Evolutionary conservation across 2,113 vertebrate species (phyloP), one percentile per base, ranked within the genome.

Genomic region (Zingel zingel): DNA sequence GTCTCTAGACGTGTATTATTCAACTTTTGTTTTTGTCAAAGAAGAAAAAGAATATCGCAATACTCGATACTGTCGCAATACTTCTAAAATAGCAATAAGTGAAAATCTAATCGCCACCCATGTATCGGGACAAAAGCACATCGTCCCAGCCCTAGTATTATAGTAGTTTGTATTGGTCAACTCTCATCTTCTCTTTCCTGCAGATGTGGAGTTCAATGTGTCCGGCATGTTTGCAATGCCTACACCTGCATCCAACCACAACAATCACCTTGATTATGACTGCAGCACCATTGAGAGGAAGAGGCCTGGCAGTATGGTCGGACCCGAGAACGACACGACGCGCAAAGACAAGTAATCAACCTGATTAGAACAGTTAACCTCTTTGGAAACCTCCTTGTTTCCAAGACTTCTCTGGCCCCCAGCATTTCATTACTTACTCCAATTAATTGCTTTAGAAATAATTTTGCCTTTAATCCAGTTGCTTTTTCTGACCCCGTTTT

Each of bases 161-260:
- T 7, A 19, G 6, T 1, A 13, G 39, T 59, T 27, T 27, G 53
- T 25, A 1, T 57, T 48, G 8, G 11, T 58, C 7, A 61, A 74
- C 33, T 30, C 27, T 30, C 21, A 0, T 3, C 0, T 19, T 76
- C 10, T 85, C 50, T 56, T 12, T 71, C 85, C 36, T 68, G 6
- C 94, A 99, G 98, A 99, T 11, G 94, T 99, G 85, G 98, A 99
- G 72, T 99, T 99, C 90, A 99, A 99, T 0, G 98, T 99, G 33
- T 99, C 98, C 0, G 98, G 97, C 81, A 97, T 97, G 9, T 99
- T 99, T 66, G 96, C 96, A n/a, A 94, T 96, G 92, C 95, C 97
- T 16, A 91, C 96, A 0, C 96, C 96, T 25, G 92, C 96, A 36
- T 94, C 96, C 5, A 97, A 96, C 93, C 97, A 96, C 62, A 93